A percentile compares a stretch with the other conserved stretches of the same genome.
Evolutionary conservation across 2,113 vertebrate genomes (phyloP).

Genomic region (Pangasianodon gigas): DNA sequence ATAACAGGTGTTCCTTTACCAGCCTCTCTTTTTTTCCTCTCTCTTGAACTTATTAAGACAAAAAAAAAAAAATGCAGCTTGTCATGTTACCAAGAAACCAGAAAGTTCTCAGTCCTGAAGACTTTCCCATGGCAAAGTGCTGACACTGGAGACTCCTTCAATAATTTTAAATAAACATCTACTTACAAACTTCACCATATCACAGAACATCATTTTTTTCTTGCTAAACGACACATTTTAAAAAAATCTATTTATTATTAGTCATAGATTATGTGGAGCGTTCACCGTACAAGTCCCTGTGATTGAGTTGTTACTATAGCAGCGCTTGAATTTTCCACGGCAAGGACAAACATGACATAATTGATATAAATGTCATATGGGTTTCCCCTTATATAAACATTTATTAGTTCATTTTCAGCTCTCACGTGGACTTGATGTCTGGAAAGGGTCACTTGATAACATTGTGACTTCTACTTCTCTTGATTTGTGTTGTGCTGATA

Average conservation of each 20-base stretch:
- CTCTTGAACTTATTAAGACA: not conserved
- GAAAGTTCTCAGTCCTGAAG: not conserved
- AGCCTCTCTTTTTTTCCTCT: not conserved
- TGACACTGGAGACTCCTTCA: not conserved
- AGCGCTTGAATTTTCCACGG: not conserved
- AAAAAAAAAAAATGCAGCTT: not conserved
- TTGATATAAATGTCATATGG: not conserved
- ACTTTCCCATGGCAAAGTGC: not conserved
- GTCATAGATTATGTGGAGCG: not conserved
- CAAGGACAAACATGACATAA: constrained; percentile 13
- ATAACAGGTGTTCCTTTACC: not conserved
- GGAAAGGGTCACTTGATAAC: constrained; percentile 30
- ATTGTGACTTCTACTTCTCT: constrained; percentile 1
- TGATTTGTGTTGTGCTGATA: constrained; percentile 20
- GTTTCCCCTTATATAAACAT: not conserved
- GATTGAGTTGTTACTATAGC: not conserved
- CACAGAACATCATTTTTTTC: not conserved
- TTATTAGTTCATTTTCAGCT: not conserved
- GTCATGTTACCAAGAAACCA: not conserved
- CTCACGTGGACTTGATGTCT: constrained; percentile 8
- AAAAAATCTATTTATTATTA: not conserved
- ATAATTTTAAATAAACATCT: not conserved
- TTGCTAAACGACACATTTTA: not conserved
- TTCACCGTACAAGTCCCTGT: not conserved
- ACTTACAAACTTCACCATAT: not conserved